A percentile compares a stretch with the other conserved stretches of the same genome.
These are phyloP conservation scores for Sebastes matsubarae DNA, from an alignment of 2,797 vertebrate genomes.

Conservation along the genomic window DNA sequence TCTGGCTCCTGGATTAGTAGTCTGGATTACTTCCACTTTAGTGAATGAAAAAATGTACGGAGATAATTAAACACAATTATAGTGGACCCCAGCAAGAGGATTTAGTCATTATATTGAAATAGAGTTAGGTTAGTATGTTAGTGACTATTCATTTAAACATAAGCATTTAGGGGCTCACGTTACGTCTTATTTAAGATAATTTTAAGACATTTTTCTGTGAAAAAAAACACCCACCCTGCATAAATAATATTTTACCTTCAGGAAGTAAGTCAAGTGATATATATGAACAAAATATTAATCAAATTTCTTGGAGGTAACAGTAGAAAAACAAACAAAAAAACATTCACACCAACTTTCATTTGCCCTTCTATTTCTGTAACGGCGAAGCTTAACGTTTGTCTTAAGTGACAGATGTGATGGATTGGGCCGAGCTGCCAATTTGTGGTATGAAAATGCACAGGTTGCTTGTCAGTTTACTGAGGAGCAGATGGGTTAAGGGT, in stretches of 20 bases:
- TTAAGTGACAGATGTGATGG: slow-evolving; percentile 65
- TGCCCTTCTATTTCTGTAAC: slow-evolving; percentile 15
- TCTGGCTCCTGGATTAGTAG: slow-evolving; percentile 77
- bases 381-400: background rate
- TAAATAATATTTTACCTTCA: background rate
- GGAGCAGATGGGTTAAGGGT: slow-evolving; percentile 69
- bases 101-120: slow-evolving; percentile 6
- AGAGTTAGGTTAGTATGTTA: background rate
- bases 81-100: slow-evolving; percentile 14
- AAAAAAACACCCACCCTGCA: background rate
- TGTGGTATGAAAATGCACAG: slow-evolving; percentile 31
- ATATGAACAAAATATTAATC: background rate
- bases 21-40: slow-evolving; percentile 64
- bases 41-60: slow-evolving; percentile 54
- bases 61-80: slow-evolving; percentile 48
- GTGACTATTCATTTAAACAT: background rate
- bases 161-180: background rate
- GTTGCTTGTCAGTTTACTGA: slow-evolving; percentile 39
- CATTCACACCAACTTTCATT: slow-evolving; percentile 58
- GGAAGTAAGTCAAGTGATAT: background rate
- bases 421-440: slow-evolving; percentile 43
- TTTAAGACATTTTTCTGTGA: background rate
- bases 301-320: background rate
- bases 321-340: background rate
- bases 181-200: background rate